Percentiles rank a stretch among this genome's conserved stretches.
These are phyloP conservation scores for Falco peregrinus DNA, from an alignment of 2,797 vertebrate genomes.

Conservation along the genomic window DNA sequence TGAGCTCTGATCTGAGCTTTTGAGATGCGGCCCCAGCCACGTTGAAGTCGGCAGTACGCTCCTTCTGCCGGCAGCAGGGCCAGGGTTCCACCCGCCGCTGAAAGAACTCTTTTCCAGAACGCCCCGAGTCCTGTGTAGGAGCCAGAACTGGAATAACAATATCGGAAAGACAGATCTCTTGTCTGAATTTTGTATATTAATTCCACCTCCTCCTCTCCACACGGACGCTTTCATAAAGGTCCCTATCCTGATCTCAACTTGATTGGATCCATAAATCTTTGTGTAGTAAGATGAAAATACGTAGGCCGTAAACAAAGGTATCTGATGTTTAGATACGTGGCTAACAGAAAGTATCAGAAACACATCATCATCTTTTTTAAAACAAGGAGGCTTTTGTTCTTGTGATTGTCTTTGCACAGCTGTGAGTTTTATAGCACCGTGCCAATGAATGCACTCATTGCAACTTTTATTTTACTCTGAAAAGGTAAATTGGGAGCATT, in stretches of 20 bases:
- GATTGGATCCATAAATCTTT: slow-evolving; percentile 11
- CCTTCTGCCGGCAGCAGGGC: not conserved
- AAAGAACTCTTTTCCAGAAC: not conserved
- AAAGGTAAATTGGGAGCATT: slow-evolving; percentile 45
- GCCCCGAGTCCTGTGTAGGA: not conserved
- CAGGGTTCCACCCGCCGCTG: not conserved
- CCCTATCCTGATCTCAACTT: not conserved
- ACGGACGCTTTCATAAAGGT: not conserved
- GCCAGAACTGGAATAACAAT: slow-evolving; percentile 10
- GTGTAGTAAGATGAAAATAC: slow-evolving; percentile 8
- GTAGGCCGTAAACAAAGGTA: not conserved
- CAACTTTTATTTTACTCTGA: slow-evolving; percentile 35
- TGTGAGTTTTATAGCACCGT: slow-evolving; percentile 60
- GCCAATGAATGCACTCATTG: slow-evolving; percentile 48
- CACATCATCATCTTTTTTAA: slow-evolving; percentile 52
- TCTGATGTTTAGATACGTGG: slow-evolving; percentile 32
- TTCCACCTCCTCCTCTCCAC: not conserved
- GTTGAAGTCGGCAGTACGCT: rapidly evolving
- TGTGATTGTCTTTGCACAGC: slow-evolving; percentile 66
- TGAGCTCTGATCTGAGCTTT: not conserved
- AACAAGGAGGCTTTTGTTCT: slow-evolving; percentile 62
- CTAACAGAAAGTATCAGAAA: slow-evolving; percentile 56
- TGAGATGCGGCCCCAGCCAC: not conserved
- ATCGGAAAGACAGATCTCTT: slow-evolving; percentile 6
- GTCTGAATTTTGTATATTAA: slow-evolving; percentile 20